Base-by-base conservation (phyloP, 2,113 vertebrate species). In the Arothron firmamentum region DNA sequence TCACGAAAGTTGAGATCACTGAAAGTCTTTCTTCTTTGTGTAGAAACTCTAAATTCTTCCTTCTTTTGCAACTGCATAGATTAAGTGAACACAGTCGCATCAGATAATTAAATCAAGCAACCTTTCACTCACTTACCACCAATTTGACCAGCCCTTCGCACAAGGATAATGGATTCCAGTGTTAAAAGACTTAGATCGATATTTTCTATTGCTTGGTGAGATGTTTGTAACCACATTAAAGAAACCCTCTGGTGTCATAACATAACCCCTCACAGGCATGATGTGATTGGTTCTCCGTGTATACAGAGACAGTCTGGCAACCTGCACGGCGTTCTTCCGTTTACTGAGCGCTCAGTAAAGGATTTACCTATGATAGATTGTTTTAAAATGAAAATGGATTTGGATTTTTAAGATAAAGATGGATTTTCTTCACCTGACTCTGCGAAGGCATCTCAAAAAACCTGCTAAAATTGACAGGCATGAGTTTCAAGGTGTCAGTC, bases 171-270 rank as follows among this genome's bases (percentile, higher is more conserved):
- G 54, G 75, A 87, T 87, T 83, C 60, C 1, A 14, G 75, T 34
- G 61, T 82, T 73, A 74, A 82, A 78, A 73, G 67, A 75, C 50
- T 2, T 5, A 56, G 80, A 83, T 88, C 78, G 15, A 86, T 88
- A 81, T 69, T 80, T 70, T 80, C 68, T 67, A 82, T 79, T 76
- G 75, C 78, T 77, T 80, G 64, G 52, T 76, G 80, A 56, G 66
- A 75, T 68, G 66, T 78, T 77, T 69, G 62, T 76, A 79, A 83
- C 75, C 69, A 72, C 80, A 81, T 88, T 82, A 83, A 78, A 82
- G 73, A 82, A 75, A 51, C 52, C 67, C 60, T 62, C 50, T 14
- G 19, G 67, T 79, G 59, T 79, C 67, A 71, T 65, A 67, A 75
- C 49, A 75, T 77, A 78, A 80, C 76, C 78, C 56, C 60, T 72